Percentiles rank a stretch among this genome's conserved stretches.
These are phyloP conservation scores for Gonioctena quinquepunctata DNA, from an alignment of 1,140 invertebrate genomes.

Conservation along the genomic window DNA sequence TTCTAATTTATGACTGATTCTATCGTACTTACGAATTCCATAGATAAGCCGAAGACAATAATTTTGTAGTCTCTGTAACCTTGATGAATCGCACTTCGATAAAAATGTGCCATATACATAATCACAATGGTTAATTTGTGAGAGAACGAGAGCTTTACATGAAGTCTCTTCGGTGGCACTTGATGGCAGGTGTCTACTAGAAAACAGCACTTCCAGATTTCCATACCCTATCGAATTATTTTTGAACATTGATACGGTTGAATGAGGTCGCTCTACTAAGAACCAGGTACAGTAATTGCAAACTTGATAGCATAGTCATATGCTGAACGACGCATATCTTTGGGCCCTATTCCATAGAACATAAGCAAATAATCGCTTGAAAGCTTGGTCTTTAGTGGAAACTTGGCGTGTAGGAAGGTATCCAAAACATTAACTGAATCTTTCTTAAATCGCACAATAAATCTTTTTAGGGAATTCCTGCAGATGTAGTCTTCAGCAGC, in stretches of 20 bases:
- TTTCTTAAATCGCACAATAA: background rate
- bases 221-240: background rate
- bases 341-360: background rate
- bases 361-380: background rate
- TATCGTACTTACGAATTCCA: too few species aligned
- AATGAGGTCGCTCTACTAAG: background rate
- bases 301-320: background rate
- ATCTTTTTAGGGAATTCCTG: background rate
- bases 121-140: too few species aligned
- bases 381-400: background rate
- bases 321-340: background rate
- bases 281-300: background rate
- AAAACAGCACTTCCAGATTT: background rate
- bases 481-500: background rate
- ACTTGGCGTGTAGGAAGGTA: background rate
- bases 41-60: too few species aligned
- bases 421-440: background rate
- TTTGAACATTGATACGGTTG: background rate
- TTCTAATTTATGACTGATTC: too few species aligned
- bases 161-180: too few species aligned
- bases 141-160: too few species aligned
- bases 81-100: too few species aligned
- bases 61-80: too few species aligned
- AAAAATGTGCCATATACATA: too few species aligned
- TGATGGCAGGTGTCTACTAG: too few species aligned